phyloP scores from a whole-genome alignment of 2,888 invertebrate genomes.

The Taenaris catops region DNA sequence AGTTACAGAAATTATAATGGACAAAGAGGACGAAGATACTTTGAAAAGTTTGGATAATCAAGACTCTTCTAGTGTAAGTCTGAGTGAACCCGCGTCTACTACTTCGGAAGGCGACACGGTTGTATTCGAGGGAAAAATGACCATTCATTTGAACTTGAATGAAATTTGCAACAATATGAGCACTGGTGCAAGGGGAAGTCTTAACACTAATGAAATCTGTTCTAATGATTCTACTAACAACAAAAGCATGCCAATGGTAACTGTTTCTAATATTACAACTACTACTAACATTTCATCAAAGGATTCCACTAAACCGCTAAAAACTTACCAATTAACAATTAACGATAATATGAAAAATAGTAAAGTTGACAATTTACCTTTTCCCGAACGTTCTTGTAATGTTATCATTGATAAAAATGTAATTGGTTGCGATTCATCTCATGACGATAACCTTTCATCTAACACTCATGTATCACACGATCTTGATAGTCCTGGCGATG shows the following conservation, averaged over 20 bases:
- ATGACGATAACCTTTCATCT: constrained; percentile 32
- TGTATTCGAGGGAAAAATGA: constrained; percentile 78
- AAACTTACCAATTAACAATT: constrained; percentile 36
- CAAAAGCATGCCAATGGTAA: constrained; percentile 77
- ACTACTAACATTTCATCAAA: constrained; percentile 76
- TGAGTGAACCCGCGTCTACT: constrained; percentile 67
- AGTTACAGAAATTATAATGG: constrained; percentile 70
- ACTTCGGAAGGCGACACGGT: constrained; percentile 72
- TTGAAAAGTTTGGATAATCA: constrained; percentile 75
- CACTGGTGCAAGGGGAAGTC: constrained; percentile 60
- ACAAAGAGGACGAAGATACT: constrained; percentile 75
- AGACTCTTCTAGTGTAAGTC: constrained; percentile 78
- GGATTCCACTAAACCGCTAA: constrained; percentile 72
- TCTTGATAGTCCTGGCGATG: constrained; percentile 16
- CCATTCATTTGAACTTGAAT: constrained; percentile 74
- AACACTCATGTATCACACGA: constrained; percentile 21
- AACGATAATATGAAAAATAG: constrained; percentile 35
- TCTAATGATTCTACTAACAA: constrained; percentile 57
- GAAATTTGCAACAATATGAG: constrained; percentile 70
- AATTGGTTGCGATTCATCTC: constrained; percentile 39
- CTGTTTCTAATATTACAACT: constrained; percentile 77
- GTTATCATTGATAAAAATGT: constrained; percentile 19
- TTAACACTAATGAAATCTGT: constrained; percentile 49
- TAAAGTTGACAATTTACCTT: constrained; percentile 32
- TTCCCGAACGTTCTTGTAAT: constrained; percentile 10